Evolutionary conservation across 2,797 vertebrate species (phyloP).

Genomic region (Eidolon dupreanum): DNA sequence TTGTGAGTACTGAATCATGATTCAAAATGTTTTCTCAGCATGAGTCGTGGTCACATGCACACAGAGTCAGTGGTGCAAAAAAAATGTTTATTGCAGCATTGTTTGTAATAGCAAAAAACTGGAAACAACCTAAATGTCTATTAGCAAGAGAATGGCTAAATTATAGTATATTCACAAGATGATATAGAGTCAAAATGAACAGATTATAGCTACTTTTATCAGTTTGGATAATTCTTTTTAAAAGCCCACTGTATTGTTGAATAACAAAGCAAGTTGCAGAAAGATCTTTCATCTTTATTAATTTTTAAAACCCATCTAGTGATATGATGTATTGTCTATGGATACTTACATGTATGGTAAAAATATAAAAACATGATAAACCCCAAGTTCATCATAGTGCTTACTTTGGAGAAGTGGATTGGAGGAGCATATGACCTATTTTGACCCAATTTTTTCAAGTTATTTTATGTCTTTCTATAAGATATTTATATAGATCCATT

Average conservation of each 20-base stretch:
- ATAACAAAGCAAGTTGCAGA: neutral
- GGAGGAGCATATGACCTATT: neutral
- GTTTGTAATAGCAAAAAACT: neutral
- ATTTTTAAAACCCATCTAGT: neutral
- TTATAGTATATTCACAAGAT: neutral
- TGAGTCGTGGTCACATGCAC: neutral
- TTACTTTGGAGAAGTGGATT: neutral
- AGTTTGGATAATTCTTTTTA: neutral
- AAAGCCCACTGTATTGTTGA: neutral
- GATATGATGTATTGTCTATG: neutral
- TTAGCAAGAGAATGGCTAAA: neutral
- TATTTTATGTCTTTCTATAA: neutral
- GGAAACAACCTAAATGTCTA: neutral
- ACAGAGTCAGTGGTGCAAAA: neutral
- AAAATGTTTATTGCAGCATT: neutral
- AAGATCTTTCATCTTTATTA: neutral
- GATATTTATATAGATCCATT: neutral
- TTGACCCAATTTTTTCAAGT: neutral
- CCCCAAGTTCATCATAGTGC: neutral
- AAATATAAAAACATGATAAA: neutral
- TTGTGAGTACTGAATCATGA: neutral
- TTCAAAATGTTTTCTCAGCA: neutral
- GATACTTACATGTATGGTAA: neutral
- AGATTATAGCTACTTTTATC: neutral
- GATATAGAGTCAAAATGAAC: neutral